Evolutionary conservation across 2,113 vertebrate genomes (phyloP).

Genomic region (Prietella phreatophila): DNA sequence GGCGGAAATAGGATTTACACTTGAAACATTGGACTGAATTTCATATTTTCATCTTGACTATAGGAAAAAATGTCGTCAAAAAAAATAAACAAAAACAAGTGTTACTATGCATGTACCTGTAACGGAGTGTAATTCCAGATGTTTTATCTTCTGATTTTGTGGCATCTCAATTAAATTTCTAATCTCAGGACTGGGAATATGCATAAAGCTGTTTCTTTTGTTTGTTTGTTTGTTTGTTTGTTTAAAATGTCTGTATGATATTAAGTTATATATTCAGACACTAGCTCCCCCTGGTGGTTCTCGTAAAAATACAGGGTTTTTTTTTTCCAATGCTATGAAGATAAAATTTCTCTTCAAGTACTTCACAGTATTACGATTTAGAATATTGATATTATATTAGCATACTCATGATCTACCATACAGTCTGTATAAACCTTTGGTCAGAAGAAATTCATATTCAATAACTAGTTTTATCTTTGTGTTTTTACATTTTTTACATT

Average conservation of each 20-base stretch:
- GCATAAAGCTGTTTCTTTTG: not conserved
- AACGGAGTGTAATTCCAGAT: constrained; percentile 53
- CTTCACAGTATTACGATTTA: not conserved
- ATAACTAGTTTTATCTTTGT: not conserved
- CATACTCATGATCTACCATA: not conserved
- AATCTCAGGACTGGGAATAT: constrained; percentile 50
- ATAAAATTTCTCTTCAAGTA: not conserved
- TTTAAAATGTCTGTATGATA: not conserved
- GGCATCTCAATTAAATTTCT: constrained; percentile 50
- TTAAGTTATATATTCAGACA: not conserved
- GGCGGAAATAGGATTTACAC: constrained; percentile 35
- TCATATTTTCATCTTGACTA: constrained; percentile 3
- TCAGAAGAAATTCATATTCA: not conserved
- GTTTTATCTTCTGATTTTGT: constrained; percentile 56
- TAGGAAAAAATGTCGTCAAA: constrained; percentile 30
- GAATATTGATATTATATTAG: not conserved
- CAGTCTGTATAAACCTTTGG: not conserved
- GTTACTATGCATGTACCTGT: constrained; percentile 57
- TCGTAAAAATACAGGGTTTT: not conserved
- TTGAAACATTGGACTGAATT: constrained; percentile 26
- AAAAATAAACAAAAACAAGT: constrained; percentile 10
- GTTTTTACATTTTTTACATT: not conserved
- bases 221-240: too few relatives aligned
- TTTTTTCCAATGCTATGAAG: not conserved
- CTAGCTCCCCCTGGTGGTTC: constrained; percentile 5